Conservation (phyloP, 2,113 vertebrate genomes). For the Gobio gobio region DNA sequence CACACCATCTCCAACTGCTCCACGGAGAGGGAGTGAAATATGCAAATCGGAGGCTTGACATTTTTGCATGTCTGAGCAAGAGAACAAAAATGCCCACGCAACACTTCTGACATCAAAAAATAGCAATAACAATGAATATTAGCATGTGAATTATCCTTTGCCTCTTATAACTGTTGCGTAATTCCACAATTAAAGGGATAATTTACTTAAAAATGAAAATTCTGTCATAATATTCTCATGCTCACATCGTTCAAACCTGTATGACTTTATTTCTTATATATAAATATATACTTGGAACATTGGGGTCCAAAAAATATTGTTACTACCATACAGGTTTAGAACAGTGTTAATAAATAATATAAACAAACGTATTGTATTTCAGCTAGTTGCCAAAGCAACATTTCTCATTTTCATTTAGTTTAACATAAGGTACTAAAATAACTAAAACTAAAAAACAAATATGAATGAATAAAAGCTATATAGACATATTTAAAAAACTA, state of each 20-base stretch:
- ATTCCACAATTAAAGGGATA: slow-evolving; percentile 17
- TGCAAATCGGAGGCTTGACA: slow-evolving; percentile 30
- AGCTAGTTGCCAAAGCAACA: not conserved
- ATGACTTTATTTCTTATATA: not conserved
- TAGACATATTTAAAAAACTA: not conserved
- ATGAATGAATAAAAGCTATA: not conserved
- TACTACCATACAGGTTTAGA: not conserved
- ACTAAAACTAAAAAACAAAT: not conserved
- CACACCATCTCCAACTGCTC: slow-evolving; percentile 10
- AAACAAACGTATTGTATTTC: not conserved
- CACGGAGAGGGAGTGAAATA: slow-evolving; percentile 20
- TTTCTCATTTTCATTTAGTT: not conserved
- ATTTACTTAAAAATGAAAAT: not conserved
- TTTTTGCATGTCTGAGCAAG: slow-evolving; percentile 46
- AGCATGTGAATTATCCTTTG: slow-evolving; percentile 5
- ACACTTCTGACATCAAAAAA: slow-evolving; percentile 38
- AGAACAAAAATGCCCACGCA: slow-evolving; percentile 39
- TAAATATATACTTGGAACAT: not conserved
- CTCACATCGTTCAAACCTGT: not conserved
- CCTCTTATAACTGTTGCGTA: not conserved
- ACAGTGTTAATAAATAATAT: not conserved
- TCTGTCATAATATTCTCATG: not conserved
- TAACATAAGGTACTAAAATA: not conserved
- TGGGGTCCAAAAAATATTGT: not conserved
- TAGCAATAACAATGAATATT: slow-evolving; percentile 22